phyloP scores from a whole-genome alignment of 2,797 vertebrate species.

The Sebastes melanostomus region DNA sequence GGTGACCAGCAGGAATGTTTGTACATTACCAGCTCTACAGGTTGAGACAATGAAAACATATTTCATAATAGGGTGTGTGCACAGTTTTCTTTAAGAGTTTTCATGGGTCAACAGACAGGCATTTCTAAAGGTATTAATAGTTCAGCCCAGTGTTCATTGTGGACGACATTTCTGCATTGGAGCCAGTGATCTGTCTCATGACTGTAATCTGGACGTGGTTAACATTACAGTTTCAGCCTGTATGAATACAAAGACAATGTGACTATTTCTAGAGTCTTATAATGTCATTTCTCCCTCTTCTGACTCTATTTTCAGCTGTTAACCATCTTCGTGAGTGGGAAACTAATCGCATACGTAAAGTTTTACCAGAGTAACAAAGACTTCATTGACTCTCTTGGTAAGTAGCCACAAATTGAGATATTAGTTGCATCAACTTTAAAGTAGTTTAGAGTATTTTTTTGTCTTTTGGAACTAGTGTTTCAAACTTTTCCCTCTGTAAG shows the following conservation, averaged over 20 bases:
- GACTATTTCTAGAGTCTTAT: neutral
- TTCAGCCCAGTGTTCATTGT: neutral
- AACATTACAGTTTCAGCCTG: neutral
- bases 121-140: neutral
- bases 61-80: neutral
- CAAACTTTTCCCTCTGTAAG: neutral
- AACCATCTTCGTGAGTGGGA: slow-evolving; percentile 98
- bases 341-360: slow-evolving; percentile 93
- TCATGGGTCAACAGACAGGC: neutral
- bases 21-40: neutral
- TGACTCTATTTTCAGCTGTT: slow-evolving; percentile 85
- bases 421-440: neutral
- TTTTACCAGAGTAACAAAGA: slow-evolving; percentile 99
- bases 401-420: slow-evolving; percentile 67
- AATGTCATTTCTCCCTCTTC: neutral
- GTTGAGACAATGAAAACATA: neutral
- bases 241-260: neutral
- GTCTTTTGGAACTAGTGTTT: neutral
- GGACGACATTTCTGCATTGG: neutral
- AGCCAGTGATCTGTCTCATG: neutral
- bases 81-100: neutral
- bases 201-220: neutral
- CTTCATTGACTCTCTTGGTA: slow-evolving; percentile 99
- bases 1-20: slow-evolving; percentile 4
- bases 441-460: neutral